Evolutionary conservation across 2,888 invertebrate genomes (phyloP), one percentile per base, ranked within the genome.

Genomic region (Agonopterix arenella): DNA sequence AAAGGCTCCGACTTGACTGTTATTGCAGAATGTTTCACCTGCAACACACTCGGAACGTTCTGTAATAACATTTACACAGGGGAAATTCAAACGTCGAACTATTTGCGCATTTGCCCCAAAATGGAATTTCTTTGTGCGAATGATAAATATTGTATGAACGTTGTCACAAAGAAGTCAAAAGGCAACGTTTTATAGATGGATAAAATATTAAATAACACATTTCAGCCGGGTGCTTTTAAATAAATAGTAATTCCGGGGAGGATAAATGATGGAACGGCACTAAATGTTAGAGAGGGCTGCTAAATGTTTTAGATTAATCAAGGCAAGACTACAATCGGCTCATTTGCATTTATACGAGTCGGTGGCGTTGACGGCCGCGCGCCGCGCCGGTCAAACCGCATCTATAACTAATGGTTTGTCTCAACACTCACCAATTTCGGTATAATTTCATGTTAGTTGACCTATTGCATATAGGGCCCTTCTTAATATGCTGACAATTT

Each of bases 41-140:
- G 80, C 79, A 82, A 71, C 71, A 67, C 68, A 68, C 68, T 68
- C 72, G 72, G 69, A 66, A 72, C 75, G 73, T 66, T 68, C 74
- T 74, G 77, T 81, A 82, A 84, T 81, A 85, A 85, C 80, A 84
- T 85, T 85, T 85, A 84, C 85, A 82, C 85, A 80, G 61, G 85
- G 83, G 84, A 86, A 85, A 85, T 85, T 80, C 84, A 80, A 82
- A 84, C 79, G 77, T 84, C 84, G 80, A 85, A 86, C 83, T 85
- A 83, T 84, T 84, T 82, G 83, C 77, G 74, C 78, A 70, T 84
- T 84, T 80, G 73, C 72, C 77, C 82, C 72, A 79, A 83, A 80
- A 85, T 82, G 76, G 81, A 82, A 83, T 84, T 84, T 84, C 80
- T 83, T 84, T 85, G 80, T 82, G 70, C 62, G 70, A 72, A 76